Evolutionary conservation across 2,888 invertebrate genomes (phyloP), one percentile per base, ranked within the genome.

Genomic region (Dysmachus trigonus): DNA sequence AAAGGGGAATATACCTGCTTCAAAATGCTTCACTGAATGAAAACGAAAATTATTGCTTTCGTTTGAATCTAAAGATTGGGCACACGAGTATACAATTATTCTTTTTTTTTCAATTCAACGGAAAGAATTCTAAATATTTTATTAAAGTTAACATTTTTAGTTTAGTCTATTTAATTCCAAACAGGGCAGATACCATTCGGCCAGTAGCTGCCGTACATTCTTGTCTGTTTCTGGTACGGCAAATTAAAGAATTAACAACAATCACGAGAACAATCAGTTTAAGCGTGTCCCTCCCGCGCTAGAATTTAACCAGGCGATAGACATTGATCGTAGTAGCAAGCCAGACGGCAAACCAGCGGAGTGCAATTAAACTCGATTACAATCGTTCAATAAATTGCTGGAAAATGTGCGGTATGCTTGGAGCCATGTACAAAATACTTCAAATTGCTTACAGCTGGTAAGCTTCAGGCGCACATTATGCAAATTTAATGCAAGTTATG

Each of bases 381-480:
- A 87, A 87, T 87, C 87, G 87, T 82, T 85, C 86, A 87, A 87
- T 87, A 87, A 87, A 87, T 86, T 87, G 82, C 77, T n/a, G 41
- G 86, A 82, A 84, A 77, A 71, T 62, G 10, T 33, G 76, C 6
- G 47, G 73, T 74, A 27, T 33, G 74, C 47, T 41, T 33, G 33
- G 27, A 73, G 74, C 33, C 27, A 47, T 51, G 84, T 74, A 74
- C 84, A 85, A 76, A 85, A 76, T 76, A 85, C 76, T 76, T 76
- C 22, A 76, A 76, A 85, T 76, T 76, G 76, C 62, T 85, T 41
- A 41, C 85, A 74, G 73, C 72, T 84, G 72, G 72, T 73, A 84
- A 72, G 38, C 30, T 76, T 18, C 72, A 84, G 51, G 62, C 81
- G 27, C 71, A 51, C 53, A 84, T 86, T 87, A 87, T 87, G 87